Percentiles rank a stretch among this genome's conserved stretches.
Evolutionary conservation across 64 coral and sea anemone species (phyloP).

Genomic region (Montipora sp.): DNA sequence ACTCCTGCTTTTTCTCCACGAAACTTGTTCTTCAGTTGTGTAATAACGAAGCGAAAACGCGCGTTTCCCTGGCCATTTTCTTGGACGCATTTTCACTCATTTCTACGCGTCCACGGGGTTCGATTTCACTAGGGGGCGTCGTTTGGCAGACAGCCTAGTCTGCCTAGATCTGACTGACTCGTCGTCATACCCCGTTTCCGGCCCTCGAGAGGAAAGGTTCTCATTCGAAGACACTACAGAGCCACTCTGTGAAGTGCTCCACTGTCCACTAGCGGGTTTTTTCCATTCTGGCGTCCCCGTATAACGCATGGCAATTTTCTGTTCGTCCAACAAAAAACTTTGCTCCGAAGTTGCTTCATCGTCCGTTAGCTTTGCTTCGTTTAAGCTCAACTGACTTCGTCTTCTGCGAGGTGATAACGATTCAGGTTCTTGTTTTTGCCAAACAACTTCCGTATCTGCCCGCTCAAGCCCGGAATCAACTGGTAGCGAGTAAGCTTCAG

Average conservation of each 20-base stretch:
- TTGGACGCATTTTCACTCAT: neutral
- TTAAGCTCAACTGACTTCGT: slow-evolving; percentile 10
- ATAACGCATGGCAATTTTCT: neutral
- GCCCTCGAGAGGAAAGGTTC: neutral
- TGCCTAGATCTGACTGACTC: neutral
- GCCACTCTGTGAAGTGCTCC: neutral
- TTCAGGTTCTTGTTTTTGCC: slow-evolving; percentile 3
- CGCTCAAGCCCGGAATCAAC: neutral
- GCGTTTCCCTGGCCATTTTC: neutral
- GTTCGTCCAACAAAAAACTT: neutral
- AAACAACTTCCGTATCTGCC: neutral
- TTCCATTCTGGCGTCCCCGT: neutral
- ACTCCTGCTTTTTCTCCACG: neutral
- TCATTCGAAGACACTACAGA: neutral
- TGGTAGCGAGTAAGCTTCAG: neutral
- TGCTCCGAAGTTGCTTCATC: neutral
- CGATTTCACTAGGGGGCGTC: slow-evolving; percentile 28
- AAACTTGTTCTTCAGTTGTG: neutral
- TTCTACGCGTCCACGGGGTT: slow-evolving; percentile 23
- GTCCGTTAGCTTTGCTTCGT: slow-evolving; percentile 1
- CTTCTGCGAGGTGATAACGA: neutral
- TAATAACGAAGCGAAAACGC: neutral
- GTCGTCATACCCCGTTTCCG: neutral
- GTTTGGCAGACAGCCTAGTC: slow-evolving; percentile 24
- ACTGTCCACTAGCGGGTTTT: neutral